These are phyloP conservation scores for Hirtodrosophila trivittata DNA, from an alignment of 2,888 invertebrate genomes.

Conservation along the genomic window DNA sequence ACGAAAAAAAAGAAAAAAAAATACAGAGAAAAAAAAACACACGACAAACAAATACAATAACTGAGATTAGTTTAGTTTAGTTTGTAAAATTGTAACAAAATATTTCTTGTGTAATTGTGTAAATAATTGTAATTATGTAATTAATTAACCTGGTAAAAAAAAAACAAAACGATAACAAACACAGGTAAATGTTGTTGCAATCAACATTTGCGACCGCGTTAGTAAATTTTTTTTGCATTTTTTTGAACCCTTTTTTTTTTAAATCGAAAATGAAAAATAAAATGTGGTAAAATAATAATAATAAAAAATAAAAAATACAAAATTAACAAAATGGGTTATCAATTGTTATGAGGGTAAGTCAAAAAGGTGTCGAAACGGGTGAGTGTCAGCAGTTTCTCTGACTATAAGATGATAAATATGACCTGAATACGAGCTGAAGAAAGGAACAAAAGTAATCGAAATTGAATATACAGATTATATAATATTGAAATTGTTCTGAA, in stretches of 20 bases:
- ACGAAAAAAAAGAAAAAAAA: conserved; percentile 28
- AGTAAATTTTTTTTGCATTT: conserved; percentile 46
- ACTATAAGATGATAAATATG: no score
- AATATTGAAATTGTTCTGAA: no score
- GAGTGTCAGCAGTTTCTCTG: no score
- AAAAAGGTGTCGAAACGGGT: no score
- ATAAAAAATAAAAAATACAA: background rate
- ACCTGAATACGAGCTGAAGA: no score
- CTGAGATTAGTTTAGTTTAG: conserved; percentile 54
- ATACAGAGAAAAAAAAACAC: conserved; percentile 25
- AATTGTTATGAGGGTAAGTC: no score
- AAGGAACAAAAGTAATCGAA: no score
- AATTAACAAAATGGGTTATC: no score
- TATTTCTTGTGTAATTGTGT: conserved; percentile 56
- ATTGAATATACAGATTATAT: no score
- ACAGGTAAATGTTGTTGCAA: conserved; percentile 25
- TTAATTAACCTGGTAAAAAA: conserved; percentile 27
- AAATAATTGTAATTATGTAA: conserved; percentile 71
- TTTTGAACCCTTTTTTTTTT: conserved; percentile 52
- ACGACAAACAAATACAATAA: conserved; percentile 30
- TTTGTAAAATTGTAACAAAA: conserved; percentile 32
- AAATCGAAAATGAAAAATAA: conserved; percentile 47
- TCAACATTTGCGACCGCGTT: conserved; percentile 31
- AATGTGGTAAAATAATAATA: conserved; percentile 33
- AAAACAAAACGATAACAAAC: conserved; percentile 4